Evolutionary conservation across 1,140 invertebrate species (phyloP), one percentile per base, ranked within the genome.

Genomic region (Pristionchus pacificus): DNA sequence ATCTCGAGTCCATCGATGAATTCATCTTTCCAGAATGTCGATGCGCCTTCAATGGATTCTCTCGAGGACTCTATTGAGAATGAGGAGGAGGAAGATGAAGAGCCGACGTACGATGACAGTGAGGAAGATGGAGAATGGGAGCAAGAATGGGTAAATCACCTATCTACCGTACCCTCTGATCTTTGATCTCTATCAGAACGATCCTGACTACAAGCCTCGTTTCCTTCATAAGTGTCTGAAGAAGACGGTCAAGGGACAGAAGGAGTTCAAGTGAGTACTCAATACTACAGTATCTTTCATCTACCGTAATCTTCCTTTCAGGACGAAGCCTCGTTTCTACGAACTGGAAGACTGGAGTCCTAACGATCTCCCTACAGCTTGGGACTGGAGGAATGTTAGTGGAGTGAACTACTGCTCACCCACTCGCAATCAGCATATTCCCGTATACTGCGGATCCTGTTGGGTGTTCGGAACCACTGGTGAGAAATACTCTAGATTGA

Each of bases 321-420:
- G 59, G 24, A 73, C 58, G 1, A 62, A 49, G 27, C 66, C 65
- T 25, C 69, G 71, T 72, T 65, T 68, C 29, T 73, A 66, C 65
- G 71, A 73, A 31, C 29, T 33, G 19, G 66, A 57, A 15, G 27
- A 24, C 32, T 73, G 68, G 31, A 25, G 2, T 3, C 14, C 71
- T 14, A 68, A 73, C 24, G 65, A 61, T 31, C 61, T 87, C 10
- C 86, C 86, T 29, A 63, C 79, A n/a, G 71, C 66, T 28, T 86
- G 77, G 79, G 87, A 87, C 68, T 87, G 87, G 87, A 77, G 87
- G 68, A 86, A 87, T 74, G 77, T 86, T 13, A 83, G 78, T 70
- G 86, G 86, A 2, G 78, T 74, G 24, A 87, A 87, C 72, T 87
- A 83, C 74, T 83, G 78, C 63, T 85, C 83, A 55, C 83, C 86